A percentile compares a stretch with the other conserved stretches of the same genome.
phyloP scores from a whole-genome alignment of 2,888 invertebrate genomes.

The Clepsis dumicolana region DNA sequence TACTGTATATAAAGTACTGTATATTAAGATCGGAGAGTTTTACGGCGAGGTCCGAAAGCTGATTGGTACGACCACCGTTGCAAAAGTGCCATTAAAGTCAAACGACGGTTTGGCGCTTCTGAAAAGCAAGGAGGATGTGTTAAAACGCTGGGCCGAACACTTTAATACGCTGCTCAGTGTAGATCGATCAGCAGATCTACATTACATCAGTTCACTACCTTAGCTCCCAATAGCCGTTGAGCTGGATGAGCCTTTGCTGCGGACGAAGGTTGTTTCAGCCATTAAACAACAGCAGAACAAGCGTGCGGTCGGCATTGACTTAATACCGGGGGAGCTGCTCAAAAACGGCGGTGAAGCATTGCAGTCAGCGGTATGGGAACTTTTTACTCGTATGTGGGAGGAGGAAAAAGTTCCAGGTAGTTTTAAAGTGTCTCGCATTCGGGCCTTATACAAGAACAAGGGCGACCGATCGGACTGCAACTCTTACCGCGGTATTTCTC shows the following conservation, averaged over 20 bases:
- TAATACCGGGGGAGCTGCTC: not conserved
- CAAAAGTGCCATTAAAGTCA: constrained; percentile 17
- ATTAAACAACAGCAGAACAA: not conserved
- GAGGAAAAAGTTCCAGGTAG: not conserved
- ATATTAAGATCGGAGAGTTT: constrained; percentile 42
- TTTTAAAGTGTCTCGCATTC: not conserved
- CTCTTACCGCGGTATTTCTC: not conserved
- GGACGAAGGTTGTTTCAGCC: not conserved
- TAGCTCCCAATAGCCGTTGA: not conserved
- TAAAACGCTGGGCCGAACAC: constrained; percentile 44
- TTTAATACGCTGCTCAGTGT: constrained; percentile 44
- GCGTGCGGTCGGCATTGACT: not conserved
- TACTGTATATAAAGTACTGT: too few species aligned
- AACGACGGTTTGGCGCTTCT: constrained; percentile 10
- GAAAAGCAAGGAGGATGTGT: constrained; percentile 28
- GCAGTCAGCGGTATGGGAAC: not conserved
- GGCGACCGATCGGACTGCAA: not conserved
- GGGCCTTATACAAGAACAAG: not conserved
- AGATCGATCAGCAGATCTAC: constrained; percentile 24
- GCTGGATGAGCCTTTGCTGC: not conserved
- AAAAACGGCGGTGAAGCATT: not conserved
- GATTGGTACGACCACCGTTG: not conserved
- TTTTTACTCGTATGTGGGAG: not conserved
- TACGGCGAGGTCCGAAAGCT: constrained; percentile 36
- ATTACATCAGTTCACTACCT: not conserved